phyloP scores from a whole-genome alignment of 2,113 vertebrate genomes.

The Chitala chitala region DNA sequence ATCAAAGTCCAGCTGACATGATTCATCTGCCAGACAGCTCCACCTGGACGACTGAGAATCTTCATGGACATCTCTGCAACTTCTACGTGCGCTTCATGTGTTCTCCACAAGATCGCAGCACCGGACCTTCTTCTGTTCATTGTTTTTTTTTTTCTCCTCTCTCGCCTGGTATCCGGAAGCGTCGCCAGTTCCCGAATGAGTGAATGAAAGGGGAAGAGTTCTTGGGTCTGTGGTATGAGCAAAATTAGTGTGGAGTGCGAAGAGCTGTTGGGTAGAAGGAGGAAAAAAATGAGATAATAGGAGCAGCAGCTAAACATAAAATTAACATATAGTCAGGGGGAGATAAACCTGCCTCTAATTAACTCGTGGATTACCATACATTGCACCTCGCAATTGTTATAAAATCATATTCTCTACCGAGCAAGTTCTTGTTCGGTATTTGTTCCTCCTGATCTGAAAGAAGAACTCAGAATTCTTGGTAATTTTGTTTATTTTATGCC shows the following conservation, averaged over 20 bases:
- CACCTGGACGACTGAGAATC: too few relatives aligned
- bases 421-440: not conserved
- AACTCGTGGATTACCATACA: not conserved
- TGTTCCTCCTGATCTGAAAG: not conserved
- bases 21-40: too few relatives aligned
- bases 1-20: too few relatives aligned
- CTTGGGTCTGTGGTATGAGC: not conserved
- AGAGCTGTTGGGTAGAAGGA: not conserved
- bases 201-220: conserved; percentile 10
- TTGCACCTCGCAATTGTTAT: not conserved
- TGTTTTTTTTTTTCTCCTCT: too few relatives aligned
- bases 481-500: too few relatives aligned
- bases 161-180: conserved; percentile 13
- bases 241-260: not conserved
- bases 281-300: not conserved
- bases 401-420: not conserved
- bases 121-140: not conserved
- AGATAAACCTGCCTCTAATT: not conserved
- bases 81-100: too few relatives aligned
- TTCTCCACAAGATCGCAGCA: not conserved
- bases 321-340: too few relatives aligned
- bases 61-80: too few relatives aligned
- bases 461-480: not conserved
- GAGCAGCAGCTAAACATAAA: not conserved
- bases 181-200: not conserved